Percentiles rank a stretch among this genome's conserved stretches.
phyloP scores from a whole-genome alignment of 2,113 vertebrate genomes.

The Forbesichthys papilliferus region DNA sequence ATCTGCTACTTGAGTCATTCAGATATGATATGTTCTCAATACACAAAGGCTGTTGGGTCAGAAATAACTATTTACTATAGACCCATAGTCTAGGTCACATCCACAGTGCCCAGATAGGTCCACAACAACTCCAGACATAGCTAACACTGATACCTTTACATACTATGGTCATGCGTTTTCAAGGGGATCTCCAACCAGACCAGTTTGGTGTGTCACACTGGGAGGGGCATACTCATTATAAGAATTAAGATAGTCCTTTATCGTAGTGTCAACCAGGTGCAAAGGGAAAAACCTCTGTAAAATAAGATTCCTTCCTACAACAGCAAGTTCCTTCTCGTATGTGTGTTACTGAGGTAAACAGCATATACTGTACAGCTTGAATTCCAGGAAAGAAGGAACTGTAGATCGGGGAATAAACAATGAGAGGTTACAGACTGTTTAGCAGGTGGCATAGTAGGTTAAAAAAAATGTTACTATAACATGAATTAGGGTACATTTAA shows the following conservation, averaged over 20 bases:
- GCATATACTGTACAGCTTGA: slow-evolving; percentile 20
- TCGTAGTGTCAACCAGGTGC: slow-evolving; percentile 56
- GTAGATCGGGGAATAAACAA: neutral
- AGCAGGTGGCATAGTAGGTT: no score
- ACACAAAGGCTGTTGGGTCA: neutral
- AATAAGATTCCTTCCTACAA: slow-evolving; percentile 49
- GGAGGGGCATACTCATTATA: slow-evolving; percentile 14
- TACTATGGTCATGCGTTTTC: neutral
- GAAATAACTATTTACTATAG: neutral
- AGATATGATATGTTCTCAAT: neutral
- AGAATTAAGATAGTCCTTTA: slow-evolving; percentile 11
- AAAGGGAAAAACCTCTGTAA: slow-evolving; percentile 38
- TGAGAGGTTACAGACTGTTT: no score
- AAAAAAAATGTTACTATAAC: no score
- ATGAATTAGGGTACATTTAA: no score
- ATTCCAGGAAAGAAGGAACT: slow-evolving; percentile 41
- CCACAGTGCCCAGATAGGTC: neutral
- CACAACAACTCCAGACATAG: neutral
- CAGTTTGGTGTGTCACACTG: neutral
- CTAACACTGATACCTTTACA: neutral
- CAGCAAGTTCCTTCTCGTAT: no score
- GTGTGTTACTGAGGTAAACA: slow-evolving; percentile 36
- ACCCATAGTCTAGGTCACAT: neutral
- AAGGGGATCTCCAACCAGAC: neutral
- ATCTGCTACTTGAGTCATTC: neutral